Conservation (phyloP, 1,140 invertebrate genomes). For the Magallana angulata region DNA sequence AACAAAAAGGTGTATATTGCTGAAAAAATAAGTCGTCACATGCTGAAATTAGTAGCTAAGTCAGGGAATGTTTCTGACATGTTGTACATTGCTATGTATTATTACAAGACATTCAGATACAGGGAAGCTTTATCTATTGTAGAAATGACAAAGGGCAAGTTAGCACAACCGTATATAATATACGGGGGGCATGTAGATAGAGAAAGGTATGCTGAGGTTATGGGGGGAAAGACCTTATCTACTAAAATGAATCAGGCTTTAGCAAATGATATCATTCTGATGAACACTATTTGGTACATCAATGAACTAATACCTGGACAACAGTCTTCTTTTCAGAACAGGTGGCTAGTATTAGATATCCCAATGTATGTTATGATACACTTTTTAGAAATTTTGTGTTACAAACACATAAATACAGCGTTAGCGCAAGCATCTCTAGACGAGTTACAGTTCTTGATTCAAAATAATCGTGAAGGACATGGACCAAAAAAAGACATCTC, state of each 20-base stretch:
- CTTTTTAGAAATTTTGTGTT: neutral
- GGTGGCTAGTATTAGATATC: neutral
- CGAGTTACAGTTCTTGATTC: neutral
- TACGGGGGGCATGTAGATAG: neutral
- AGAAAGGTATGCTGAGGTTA: neutral
- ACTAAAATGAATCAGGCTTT: slow-evolving; percentile 8
- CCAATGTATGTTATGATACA: neutral
- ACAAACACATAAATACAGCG: neutral
- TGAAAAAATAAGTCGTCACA: neutral
- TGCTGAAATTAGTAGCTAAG: slow-evolving; percentile 1
- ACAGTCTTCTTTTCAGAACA: neutral
- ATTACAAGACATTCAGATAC: slow-evolving; percentile 4
- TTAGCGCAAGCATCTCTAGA: neutral
- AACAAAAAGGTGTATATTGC: neutral
- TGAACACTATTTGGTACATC: neutral
- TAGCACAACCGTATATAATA: neutral
- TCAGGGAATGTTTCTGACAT: neutral
- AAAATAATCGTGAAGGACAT: neutral
- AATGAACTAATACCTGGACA: neutral
- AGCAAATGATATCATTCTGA: neutral
- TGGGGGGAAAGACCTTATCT: neutral
- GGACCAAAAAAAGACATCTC: neutral
- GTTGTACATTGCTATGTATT: neutral
- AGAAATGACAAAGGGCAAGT: neutral
- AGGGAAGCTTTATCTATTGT: slow-evolving; percentile 1